These are phyloP conservation scores for Drosophila rubida DNA, from an alignment of 2,888 invertebrate species.

Conservation along the genomic window DNA sequence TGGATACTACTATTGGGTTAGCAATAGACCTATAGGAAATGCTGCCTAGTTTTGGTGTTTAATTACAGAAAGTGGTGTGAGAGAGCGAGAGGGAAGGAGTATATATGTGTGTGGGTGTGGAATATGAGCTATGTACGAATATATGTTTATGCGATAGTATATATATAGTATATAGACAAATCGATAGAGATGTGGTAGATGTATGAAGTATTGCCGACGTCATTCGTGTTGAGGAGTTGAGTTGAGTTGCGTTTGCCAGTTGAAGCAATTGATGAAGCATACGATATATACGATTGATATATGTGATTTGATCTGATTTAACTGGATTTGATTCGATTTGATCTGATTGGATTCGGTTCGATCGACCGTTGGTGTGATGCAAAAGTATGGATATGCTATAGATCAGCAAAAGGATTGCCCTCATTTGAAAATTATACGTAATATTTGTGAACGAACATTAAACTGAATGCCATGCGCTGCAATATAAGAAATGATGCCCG, in stretches of 20 bases:
- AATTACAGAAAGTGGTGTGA: neutral
- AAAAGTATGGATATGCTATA: conserved; percentile 40
- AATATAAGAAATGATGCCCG: conserved; percentile 65
- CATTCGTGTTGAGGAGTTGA: conserved; percentile 82
- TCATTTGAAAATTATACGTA: conserved; percentile 54
- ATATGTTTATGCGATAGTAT: conserved; percentile 41
- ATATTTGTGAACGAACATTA: conserved; percentile 69
- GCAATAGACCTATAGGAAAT: conserved; percentile 27
- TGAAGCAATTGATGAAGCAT: conserved; percentile 53
- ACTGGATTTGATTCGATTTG: conserved; percentile 28
- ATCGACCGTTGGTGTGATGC: conserved; percentile 7
- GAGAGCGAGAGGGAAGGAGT: neutral
- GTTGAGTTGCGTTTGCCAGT: conserved; percentile 61
- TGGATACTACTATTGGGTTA: conserved; percentile 17
- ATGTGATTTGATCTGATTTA: conserved; percentile 32
- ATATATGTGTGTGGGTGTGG: conserved; percentile 20
- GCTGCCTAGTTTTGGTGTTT: conserved; percentile 27
- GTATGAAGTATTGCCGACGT: conserved; percentile 77
- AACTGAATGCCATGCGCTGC: conserved; percentile 81
- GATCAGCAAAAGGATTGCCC: conserved; percentile 51
- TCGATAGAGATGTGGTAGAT: conserved; percentile 44
- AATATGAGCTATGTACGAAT: conserved; percentile 18
- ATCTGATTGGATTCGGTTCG: neutral
- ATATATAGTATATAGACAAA: conserved; percentile 47
- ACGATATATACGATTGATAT: conserved; percentile 28